These are phyloP conservation scores for Orchesellides sinensis DNA, from an alignment of 2,888 invertebrate genomes.

Conservation along the genomic window DNA sequence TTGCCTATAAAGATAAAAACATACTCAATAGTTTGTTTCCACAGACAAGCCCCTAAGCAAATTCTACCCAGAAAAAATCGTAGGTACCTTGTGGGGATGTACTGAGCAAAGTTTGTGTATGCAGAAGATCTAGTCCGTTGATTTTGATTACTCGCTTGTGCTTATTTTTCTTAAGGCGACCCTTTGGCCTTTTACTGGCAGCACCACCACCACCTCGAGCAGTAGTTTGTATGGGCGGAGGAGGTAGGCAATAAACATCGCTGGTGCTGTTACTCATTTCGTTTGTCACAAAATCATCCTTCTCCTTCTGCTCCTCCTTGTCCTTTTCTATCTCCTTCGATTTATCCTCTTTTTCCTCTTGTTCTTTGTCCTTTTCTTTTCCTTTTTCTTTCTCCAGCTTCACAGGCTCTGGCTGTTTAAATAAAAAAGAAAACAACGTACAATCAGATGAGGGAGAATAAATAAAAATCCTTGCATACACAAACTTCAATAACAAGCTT, in stretches of 20 bases:
- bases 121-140: constrained; percentile 90
- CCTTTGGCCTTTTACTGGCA: constrained; percentile 80
- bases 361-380: constrained; percentile 2
- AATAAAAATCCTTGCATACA: no score
- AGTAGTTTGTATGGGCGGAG: constrained; percentile 72
- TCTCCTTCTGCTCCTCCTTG: constrained; percentile 32
- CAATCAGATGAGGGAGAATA: no score
- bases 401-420: constrained; percentile 35
- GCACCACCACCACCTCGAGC: constrained; percentile 75
- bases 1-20: constrained; percentile 80
- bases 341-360: constrained; percentile 40
- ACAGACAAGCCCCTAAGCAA: constrained; percentile 14
- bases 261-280: constrained; percentile 45
- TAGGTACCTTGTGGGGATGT: constrained; percentile 85
- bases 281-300: constrained; percentile 32
- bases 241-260: constrained; percentile 64
- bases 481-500: no score
- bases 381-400: constrained; percentile 56
- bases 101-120: constrained; percentile 92
- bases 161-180: constrained; percentile 61
- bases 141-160: constrained; percentile 81
- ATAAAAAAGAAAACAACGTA: no score
- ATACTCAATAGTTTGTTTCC: not conserved
- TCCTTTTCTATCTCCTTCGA: no score
- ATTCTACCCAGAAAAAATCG: not conserved